Conservation (phyloP, 2,888 invertebrate genomes). For the Cephonodes hylas region DNA sequence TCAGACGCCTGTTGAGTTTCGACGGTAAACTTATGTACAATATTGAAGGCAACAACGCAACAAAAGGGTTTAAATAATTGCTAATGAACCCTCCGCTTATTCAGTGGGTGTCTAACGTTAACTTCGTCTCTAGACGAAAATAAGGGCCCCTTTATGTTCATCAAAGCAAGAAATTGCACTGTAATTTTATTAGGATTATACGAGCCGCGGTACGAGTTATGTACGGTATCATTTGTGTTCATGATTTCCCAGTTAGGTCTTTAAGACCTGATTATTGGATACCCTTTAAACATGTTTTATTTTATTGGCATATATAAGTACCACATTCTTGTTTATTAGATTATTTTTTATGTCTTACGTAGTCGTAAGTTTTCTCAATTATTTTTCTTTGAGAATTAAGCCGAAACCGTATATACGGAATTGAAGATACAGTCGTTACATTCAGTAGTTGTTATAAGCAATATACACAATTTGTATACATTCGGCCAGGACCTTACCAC, state of each 20-base stretch:
- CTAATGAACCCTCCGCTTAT: conserved; percentile 50
- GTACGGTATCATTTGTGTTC: neutral
- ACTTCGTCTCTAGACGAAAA: conserved; percentile 33
- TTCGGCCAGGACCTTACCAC: too few relatives aligned
- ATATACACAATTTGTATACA: too few relatives aligned
- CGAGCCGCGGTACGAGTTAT: neutral
- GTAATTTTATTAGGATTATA: conserved; percentile 7
- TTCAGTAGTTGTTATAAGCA: too few relatives aligned
- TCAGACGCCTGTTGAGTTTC: neutral
- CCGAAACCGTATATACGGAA: too few relatives aligned
- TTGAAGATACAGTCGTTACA: too few relatives aligned
- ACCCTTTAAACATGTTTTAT: neutral
- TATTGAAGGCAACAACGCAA: conserved; percentile 42
- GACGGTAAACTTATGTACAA: conserved; percentile 3
- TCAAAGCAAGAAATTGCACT: conserved; percentile 9
- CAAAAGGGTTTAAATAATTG: conserved; percentile 50
- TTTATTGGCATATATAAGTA: neutral
- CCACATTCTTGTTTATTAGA: neutral
- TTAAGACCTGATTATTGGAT: neutral
- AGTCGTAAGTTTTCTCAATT: too few relatives aligned
- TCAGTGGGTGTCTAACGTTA: conserved; percentile 45
- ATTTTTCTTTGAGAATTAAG: too few relatives aligned
- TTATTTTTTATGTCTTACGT: too few relatives aligned
- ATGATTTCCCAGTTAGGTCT: neutral
- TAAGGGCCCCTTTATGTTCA: conserved; percentile 23